Evolutionary conservation across 2,888 invertebrate species (phyloP), one percentile per base, ranked within the genome.

Genomic region (Papilio gigon): DNA sequence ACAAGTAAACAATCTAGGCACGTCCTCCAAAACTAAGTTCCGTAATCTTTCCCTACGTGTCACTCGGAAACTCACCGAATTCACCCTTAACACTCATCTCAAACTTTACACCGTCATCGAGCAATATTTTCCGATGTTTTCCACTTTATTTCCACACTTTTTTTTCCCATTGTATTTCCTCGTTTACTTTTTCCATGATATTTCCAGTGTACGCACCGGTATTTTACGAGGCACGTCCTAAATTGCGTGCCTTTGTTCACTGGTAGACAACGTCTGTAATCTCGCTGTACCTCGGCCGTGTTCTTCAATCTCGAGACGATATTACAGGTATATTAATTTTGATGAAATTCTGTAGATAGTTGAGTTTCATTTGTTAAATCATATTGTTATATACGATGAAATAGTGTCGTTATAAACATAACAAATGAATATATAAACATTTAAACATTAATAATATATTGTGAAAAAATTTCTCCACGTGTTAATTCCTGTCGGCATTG

Each of bases 1-100:
- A 67, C 61, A 62, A 63, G 44, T 27, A 56, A 17, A 44, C 62
- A 67, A 67, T 63, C 62, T 63, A 63, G 44, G 62, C 67, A 67
- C 67, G 67, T 67, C 14, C 56, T 27, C 22, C 22, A 25, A 25
- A 62, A 56, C 61, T 25, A 56, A 63, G 67, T 56, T 63, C 25
- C 25, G n/a, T 67, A 63, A 67, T 67, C 67, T 56, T 12, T 25
- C n/a, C 53, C 56, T 33, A 25, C 62, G 67, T 67, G 62, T 67
- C 59, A 44, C 22, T 25, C 37, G 25, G 50, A 47, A 65, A 25
- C 44, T 47, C 58, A n/a, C 44, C 27, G 50, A 60, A 60, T 59
- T 65, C 17, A 37, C 40, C 30, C 37, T 30, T 33, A 40, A 53
- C 17, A 61, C 62, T 42, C 62, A 53, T 27, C 17, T 56, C 56